These are phyloP conservation scores for Herpetotheres cachinnans DNA, from an alignment of 2,113 vertebrate genomes.

Conservation along the genomic window DNA sequence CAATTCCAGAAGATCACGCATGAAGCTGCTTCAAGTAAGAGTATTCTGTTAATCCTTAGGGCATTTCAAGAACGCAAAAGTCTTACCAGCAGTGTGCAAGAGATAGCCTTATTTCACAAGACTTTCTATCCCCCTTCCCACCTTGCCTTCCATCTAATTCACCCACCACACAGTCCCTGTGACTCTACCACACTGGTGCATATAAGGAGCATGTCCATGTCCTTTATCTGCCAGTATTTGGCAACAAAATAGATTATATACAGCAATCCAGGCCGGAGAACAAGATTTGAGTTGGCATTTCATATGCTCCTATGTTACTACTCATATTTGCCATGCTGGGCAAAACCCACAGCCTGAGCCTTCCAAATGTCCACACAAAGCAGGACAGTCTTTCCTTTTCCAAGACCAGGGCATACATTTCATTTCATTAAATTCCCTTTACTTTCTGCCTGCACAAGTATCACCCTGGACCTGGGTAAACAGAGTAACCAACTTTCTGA, in stretches of 20 bases:
- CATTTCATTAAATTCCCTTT: background rate
- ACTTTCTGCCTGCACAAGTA: background rate
- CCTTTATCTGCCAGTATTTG: background rate
- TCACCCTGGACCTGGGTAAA: background rate
- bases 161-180: background rate
- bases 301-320: background rate
- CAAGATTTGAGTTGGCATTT: background rate
- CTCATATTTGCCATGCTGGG: background rate
- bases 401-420: background rate
- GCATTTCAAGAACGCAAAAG: background rate
- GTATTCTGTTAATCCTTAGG: background rate
- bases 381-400: background rate
- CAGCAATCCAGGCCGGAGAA: background rate
- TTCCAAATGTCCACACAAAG: background rate
- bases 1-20: background rate
- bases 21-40: background rate
- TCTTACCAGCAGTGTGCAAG: background rate
- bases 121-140: background rate
- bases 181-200: background rate
- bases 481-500: background rate
- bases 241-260: background rate
- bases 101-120: background rate
- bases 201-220: background rate
- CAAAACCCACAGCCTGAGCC: background rate
- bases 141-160: background rate